Percentiles rank a stretch among this genome's conserved stretches.
phyloP scores from a whole-genome alignment of 2,888 invertebrate genomes.

The Eupeodes luniger region DNA sequence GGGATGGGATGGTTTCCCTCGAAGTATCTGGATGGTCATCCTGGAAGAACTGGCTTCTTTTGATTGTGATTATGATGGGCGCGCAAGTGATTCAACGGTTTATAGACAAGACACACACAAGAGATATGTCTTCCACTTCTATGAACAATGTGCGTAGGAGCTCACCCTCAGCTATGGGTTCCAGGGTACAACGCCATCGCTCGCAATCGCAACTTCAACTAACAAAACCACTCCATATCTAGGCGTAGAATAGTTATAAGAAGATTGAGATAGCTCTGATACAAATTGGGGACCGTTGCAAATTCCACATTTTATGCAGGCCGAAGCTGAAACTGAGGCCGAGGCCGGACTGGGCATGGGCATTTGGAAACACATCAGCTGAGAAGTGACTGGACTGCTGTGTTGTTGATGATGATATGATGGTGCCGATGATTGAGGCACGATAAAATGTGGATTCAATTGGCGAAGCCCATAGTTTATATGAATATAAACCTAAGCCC shows the following conservation, averaged over 20 bases:
- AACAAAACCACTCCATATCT: conserved; percentile 23
- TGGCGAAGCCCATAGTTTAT: conserved; percentile 19
- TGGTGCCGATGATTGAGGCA: conserved; percentile 60
- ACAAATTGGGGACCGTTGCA: conserved; percentile 57
- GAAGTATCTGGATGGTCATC: conserved; percentile 20
- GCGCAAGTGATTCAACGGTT: conserved; percentile 54
- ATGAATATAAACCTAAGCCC: conserved; percentile 42
- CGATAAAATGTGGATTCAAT: conserved; percentile 64
- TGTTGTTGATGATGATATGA: conserved; percentile 37
- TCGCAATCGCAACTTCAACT: too few species aligned
- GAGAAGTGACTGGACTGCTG: conserved; percentile 11
- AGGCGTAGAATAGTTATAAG: conserved; percentile 7
- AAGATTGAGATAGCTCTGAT: conserved; percentile 63
- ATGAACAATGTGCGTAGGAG: conserved; percentile 72
- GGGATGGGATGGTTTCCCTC: background rate
- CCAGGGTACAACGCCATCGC: too few species aligned
- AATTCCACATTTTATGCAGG: conserved; percentile 57
- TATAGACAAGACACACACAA: conserved; percentile 10
- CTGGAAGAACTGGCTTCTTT: conserved; percentile 23
- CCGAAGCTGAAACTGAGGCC: background rate
- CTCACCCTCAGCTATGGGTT: conserved; percentile 28
- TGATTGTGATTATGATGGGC: conserved; percentile 62
- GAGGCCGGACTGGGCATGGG: too few species aligned
- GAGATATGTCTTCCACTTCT: conserved; percentile 49
- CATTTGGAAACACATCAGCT: background rate